Base-by-base conservation (phyloP, 1,140 invertebrate species). In the Patella vulgata region DNA sequence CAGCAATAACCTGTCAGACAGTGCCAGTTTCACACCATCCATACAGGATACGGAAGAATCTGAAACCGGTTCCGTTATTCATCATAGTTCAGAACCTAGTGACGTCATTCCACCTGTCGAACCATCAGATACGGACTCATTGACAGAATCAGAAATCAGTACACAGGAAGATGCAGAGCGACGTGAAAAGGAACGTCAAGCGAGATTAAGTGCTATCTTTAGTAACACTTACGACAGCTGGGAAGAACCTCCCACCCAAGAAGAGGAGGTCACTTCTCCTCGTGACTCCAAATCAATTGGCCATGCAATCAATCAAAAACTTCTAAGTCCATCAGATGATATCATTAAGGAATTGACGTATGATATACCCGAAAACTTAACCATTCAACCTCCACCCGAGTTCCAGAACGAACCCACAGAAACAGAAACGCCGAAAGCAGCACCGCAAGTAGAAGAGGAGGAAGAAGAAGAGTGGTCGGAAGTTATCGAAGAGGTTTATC, bases 341-440 rank as follows among this genome's bases (percentile, higher is more conserved):
- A 53, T n/a, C 28, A 54, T 65, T 21, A 70, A 73, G 27, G 66
- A 69, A 11, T 60, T 70, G 12, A 74, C 77, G 59, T 77, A 77
- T 27, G 27, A 40, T 14, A 39, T 56, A 14, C 69, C 74, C 2
- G 59, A 72, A 19, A 60, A 72, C 27, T 71, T 68, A 23, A 74
- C 57, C 9, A 50, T 80, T 23, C 50, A 71, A 12, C 73, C 74
- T 28, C 78, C 78, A 3, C 61, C 70, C 1, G 74, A 75, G 36
- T 80, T 80, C 52, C 65, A 68, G 33, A 70, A 68, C 58, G 47
- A 50, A 21, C 23, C 56, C 19, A 40, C 33, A 21, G 40, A 56
- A 0, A 27, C 39, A 3, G 60, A 57, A 2, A 50, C 55, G 51
- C 2, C 21, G 30, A 28, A 48, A 28, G 25, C 48, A 17, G 40